A percentile compares a stretch with the other conserved stretches of the same genome.
phyloP scores from a whole-genome alignment of 2,113 vertebrate species.

The Sorex araneus region DNA sequence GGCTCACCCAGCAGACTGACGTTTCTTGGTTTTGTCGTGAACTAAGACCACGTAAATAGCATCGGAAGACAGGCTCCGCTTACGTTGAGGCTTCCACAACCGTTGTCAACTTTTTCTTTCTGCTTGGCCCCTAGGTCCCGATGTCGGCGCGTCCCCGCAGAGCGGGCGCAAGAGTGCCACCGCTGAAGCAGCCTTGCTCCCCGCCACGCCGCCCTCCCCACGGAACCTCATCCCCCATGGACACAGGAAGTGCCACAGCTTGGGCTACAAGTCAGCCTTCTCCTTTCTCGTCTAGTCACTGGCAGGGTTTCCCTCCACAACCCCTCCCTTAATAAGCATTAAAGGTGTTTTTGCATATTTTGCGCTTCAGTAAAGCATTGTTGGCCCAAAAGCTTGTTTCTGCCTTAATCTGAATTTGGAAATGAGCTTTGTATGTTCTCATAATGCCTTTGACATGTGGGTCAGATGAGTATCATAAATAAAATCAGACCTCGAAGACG shows the following conservation, averaged over 20 bases:
- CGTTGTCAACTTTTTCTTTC: neutral
- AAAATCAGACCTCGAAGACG: neutral
- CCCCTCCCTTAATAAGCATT: conserved; percentile 2
- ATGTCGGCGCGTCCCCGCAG: conserved; percentile 94
- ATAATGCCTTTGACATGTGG: neutral
- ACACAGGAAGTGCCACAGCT: conserved; percentile 98
- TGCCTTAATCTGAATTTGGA: conserved; percentile 53
- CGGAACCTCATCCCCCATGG: conserved; percentile 96
- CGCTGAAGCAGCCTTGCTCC: conserved; percentile 92
- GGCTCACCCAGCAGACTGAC: neutral
- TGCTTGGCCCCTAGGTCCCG: conserved; percentile 90
- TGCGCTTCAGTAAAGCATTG: conserved; percentile 32
- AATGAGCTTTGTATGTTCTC: conserved; percentile 1
- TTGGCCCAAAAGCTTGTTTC: conserved; percentile 57
- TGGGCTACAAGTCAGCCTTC: conserved; percentile 97
- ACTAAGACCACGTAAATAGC: neutral
- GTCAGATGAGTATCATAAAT: conserved; percentile 9
- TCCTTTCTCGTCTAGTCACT: conserved; percentile 48
- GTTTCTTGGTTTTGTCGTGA: neutral
- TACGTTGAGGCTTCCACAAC: too few relatives aligned
- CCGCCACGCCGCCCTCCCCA: conserved; percentile 95
- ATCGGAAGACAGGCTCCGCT: too few relatives aligned
- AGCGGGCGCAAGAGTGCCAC: conserved; percentile 92
- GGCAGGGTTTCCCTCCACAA: neutral
- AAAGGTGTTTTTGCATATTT: neutral